Conservation (phyloP, 1,140 invertebrate species). For the Oppia nitens region DNA sequence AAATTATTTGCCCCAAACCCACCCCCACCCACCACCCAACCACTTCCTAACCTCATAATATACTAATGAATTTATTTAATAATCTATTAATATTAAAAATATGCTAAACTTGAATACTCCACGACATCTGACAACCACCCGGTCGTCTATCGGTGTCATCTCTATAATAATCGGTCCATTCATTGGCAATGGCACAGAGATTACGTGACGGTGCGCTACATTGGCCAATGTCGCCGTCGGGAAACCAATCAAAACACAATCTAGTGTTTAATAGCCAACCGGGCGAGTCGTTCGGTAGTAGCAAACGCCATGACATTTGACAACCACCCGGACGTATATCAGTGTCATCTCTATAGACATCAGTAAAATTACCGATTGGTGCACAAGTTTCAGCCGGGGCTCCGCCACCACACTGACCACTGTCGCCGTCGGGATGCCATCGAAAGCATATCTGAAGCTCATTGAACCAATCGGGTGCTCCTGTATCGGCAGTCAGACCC, state of each 20-base stretch:
- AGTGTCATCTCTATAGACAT: slow-evolving; percentile 2
- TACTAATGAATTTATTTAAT: too few species aligned
- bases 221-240: slow-evolving; percentile 8
- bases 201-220: background rate
- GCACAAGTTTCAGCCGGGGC: background rate
- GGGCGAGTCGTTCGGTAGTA: background rate
- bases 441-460: slow-evolving; percentile 3
- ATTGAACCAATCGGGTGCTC: background rate
- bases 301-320: slow-evolving; percentile 6
- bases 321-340: slow-evolving; percentile 1
- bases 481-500: background rate
- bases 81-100: too few species aligned
- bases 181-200: slow-evolving; percentile 7
- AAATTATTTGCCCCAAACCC: too few species aligned
- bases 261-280: background rate
- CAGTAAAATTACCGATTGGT: background rate
- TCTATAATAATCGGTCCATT: slow-evolving; percentile 3
- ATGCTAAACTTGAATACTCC: slow-evolving; percentile 5
- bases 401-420: slow-evolving; percentile 8
- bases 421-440: slow-evolving; percentile 4
- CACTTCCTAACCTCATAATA: too few species aligned
- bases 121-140: slow-evolving; percentile 10
- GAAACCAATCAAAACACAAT: slow-evolving; percentile 2
- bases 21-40: too few species aligned
- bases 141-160: too few species aligned